phyloP scores from a whole-genome alignment of 2,888 invertebrate genomes.

The Acanthosoma haemorrhoidale region DNA sequence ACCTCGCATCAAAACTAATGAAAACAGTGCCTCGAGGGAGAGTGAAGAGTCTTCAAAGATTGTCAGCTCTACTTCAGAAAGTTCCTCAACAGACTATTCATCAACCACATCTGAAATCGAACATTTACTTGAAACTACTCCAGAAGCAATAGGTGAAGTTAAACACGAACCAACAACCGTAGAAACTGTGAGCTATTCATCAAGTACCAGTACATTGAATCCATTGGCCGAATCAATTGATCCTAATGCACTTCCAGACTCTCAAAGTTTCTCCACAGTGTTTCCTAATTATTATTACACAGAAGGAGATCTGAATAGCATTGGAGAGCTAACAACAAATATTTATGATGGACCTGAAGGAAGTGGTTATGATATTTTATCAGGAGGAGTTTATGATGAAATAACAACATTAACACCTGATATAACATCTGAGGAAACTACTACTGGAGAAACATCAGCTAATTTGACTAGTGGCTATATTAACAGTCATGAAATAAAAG shows the following conservation, averaged over 20 bases:
- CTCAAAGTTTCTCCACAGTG: constrained; percentile 6
- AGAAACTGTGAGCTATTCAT: background rate
- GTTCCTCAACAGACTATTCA: background rate
- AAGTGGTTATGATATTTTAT: constrained; percentile 32
- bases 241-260: background rate
- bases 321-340: constrained; percentile 10
- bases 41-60: background rate
- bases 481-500: background rate
- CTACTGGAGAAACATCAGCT: background rate
- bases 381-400: constrained; percentile 33
- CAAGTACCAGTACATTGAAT: constrained; percentile 7
- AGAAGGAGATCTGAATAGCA: background rate
- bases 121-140: constrained; percentile 17
- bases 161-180: background rate
- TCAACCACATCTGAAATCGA: constrained; percentile 18
- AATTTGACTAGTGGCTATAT: background rate
- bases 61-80: background rate
- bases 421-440: background rate
- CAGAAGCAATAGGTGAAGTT: background rate
- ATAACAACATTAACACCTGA: constrained; percentile 4
- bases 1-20: constrained; percentile 34
- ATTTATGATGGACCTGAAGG: constrained; percentile 24
- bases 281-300: background rate
- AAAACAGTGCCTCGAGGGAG: background rate
- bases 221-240: background rate